Conservation (phyloP, 2,797 vertebrate species). For the Rostrhamus sociabilis region DNA sequence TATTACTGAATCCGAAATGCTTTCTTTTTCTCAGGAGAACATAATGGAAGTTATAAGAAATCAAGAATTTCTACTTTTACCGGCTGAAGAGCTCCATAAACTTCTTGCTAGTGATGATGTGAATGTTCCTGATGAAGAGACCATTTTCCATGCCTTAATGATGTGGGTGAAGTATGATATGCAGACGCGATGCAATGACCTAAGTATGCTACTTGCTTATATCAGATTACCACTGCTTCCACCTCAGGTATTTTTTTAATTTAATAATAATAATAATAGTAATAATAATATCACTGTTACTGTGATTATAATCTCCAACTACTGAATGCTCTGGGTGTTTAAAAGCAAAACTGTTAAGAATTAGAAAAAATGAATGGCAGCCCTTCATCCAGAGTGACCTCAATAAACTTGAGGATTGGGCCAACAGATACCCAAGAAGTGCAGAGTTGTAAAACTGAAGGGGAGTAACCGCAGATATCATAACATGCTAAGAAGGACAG, state of each 20-base stretch:
- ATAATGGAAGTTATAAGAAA: slow-evolving; percentile 84
- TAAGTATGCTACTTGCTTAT: slow-evolving; percentile 81
- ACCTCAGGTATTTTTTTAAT: slow-evolving; percentile 73
- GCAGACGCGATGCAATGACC: slow-evolving; percentile 74
- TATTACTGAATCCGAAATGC: slow-evolving; percentile 37
- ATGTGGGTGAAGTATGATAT: slow-evolving; percentile 82
- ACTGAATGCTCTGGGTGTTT: not conserved
- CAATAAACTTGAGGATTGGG: not conserved
- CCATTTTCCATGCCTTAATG: slow-evolving; percentile 82
- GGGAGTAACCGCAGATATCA: not conserved
- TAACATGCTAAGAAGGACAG: not conserved
- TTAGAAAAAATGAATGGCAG: not conserved
- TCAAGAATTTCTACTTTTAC: slow-evolving; percentile 82
- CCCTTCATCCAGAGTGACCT: not conserved
- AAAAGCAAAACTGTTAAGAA: not conserved
- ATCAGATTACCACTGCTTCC: slow-evolving; percentile 80
- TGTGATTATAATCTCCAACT: not conserved
- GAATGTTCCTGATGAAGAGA: slow-evolving; percentile 83
- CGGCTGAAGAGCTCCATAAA: slow-evolving; percentile 79
- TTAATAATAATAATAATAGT: not conserved
- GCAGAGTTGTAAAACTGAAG: not conserved
- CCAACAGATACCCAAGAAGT: not conserved
- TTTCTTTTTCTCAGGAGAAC: slow-evolving; percentile 75
- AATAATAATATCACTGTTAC: not conserved
- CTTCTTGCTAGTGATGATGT: slow-evolving; percentile 82